Percentiles rank a stretch among this genome's conserved stretches.
Evolutionary conservation across 2,113 vertebrate genomes (phyloP).

Genomic region (Lepisosteus osseus): DNA sequence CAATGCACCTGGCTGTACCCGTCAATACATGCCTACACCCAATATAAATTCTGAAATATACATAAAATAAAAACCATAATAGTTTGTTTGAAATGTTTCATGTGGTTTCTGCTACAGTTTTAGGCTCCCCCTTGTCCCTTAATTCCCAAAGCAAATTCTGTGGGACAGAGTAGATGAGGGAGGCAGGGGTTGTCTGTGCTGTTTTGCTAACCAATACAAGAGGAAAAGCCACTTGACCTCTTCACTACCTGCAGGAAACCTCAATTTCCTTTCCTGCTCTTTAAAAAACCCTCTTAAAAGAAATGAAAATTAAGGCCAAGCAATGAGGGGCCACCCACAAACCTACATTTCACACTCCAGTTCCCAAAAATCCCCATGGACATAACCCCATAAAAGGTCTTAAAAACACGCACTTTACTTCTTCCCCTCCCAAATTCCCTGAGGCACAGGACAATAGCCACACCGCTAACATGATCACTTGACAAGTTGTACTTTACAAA

Average conservation of each 20-base stretch:
- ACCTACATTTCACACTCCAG: neutral
- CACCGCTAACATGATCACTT: neutral
- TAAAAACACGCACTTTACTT: slow-evolving; percentile 10
- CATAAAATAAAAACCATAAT: no score
- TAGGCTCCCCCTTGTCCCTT: neutral
- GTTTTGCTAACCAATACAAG: neutral
- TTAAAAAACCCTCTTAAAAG: slow-evolving; percentile 28
- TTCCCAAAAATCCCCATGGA: neutral
- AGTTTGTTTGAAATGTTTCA: no score
- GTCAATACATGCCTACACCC: no score
- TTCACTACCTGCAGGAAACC: slow-evolving; percentile 46
- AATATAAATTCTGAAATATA: no score
- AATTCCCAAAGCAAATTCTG: neutral
- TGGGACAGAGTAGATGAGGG: neutral
- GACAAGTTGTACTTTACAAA: no score
- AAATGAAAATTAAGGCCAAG: slow-evolving; percentile 2
- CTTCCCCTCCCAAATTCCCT: neutral
- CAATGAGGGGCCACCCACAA: neutral
- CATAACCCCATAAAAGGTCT: neutral
- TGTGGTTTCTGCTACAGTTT: no score
- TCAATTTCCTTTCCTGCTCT: slow-evolving; percentile 45
- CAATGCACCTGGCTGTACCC: no score
- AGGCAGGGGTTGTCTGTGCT: neutral
- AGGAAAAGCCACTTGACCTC: slow-evolving; percentile 40
- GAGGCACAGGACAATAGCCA: neutral